Evolutionary conservation across 1,140 invertebrate species (phyloP).

Genomic region (Tachypleus tridentatus): DNA sequence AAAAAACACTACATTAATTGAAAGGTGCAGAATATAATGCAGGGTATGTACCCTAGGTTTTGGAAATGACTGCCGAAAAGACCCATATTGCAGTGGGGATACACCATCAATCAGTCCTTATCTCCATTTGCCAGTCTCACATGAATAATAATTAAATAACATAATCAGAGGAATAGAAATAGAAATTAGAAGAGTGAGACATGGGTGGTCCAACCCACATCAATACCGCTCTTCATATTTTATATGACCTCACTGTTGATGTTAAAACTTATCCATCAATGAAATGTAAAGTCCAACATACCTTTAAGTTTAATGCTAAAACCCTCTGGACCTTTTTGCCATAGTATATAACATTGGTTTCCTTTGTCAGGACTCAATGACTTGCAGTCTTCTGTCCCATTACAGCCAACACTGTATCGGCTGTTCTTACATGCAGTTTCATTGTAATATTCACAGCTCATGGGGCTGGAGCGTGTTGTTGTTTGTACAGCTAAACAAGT

Average conservation of each 20-base stretch:
- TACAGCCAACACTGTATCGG: conserved; percentile 29
- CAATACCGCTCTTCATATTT: neutral
- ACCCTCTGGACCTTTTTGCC: conserved; percentile 43
- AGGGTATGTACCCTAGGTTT: no score
- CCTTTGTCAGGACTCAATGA: conserved; percentile 40
- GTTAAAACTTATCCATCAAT: neutral
- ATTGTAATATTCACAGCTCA: conserved; percentile 45
- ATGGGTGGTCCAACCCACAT: neutral
- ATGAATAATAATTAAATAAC: neutral
- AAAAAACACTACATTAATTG: no score
- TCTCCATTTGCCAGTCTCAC: neutral
- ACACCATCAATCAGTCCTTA: neutral
- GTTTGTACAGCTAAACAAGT: no score
- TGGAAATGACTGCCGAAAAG: no score
- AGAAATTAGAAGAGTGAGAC: neutral
- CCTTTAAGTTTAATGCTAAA: conserved; percentile 44
- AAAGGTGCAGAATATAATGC: no score
- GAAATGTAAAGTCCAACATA: neutral
- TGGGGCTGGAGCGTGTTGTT: neutral
- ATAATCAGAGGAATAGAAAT: neutral
- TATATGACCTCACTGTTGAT: neutral
- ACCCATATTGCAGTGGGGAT: no score
- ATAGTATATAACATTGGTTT: conserved; percentile 53
- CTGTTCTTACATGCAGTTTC: conserved; percentile 41
- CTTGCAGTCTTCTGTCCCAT: conserved; percentile 42